Conservation (phyloP, 2,113 vertebrate species). For the Channa argus region DNA sequence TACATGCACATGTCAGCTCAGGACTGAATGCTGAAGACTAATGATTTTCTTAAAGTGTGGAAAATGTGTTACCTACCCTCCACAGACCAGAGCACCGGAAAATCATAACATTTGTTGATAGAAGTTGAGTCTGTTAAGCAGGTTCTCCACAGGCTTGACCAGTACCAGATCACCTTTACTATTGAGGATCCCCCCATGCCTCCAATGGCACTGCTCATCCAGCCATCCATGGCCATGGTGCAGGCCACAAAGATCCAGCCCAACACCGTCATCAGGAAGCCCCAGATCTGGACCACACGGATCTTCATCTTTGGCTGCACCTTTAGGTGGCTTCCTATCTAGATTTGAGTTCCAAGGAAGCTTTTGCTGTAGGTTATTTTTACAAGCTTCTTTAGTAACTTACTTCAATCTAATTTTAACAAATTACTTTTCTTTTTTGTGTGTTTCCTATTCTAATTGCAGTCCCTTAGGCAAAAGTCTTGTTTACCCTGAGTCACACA, state of each 20-base stretch:
- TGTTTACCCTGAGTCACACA: background rate
- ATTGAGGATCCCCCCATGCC: slow-evolving; percentile 87
- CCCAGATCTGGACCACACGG: slow-evolving; percentile 88
- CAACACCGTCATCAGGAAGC: slow-evolving; percentile 87
- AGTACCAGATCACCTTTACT: slow-evolving; percentile 92
- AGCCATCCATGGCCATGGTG: slow-evolving; percentile 94
- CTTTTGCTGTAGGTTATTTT: background rate
- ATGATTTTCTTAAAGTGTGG: no score
- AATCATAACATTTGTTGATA: slow-evolving; percentile 93
- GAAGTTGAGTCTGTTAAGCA: slow-evolving; percentile 93
- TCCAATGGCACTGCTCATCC: slow-evolving; percentile 91
- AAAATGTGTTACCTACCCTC: slow-evolving; percentile 83
- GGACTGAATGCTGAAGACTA: no score
- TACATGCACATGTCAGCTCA: no score
- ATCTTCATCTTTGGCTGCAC: slow-evolving; percentile 67
- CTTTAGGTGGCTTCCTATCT: background rate
- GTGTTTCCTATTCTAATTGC: background rate
- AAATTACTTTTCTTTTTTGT: background rate
- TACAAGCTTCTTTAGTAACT: background rate
- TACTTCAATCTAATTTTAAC: background rate
- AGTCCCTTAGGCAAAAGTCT: background rate
- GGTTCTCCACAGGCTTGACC: slow-evolving; percentile 94
- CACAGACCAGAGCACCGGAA: slow-evolving; percentile 92
- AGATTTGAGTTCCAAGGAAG: background rate
- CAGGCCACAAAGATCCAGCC: slow-evolving; percentile 95